Percentiles rank a stretch among this genome's conserved stretches.
These are phyloP conservation scores for Vidua chalybeata DNA, from an alignment of 2,113 vertebrate genomes.

Conservation along the genomic window DNA sequence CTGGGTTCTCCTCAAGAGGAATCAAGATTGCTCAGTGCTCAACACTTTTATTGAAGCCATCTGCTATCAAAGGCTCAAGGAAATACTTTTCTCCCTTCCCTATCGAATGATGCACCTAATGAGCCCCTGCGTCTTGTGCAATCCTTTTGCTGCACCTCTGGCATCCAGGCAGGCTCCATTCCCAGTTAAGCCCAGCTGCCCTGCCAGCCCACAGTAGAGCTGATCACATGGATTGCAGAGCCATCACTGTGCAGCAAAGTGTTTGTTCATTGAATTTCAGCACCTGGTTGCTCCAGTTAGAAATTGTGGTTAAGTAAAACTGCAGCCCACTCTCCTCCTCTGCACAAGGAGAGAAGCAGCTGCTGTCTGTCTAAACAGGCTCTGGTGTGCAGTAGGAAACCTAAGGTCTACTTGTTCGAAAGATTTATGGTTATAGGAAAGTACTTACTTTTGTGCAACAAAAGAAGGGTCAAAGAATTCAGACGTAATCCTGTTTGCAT, in stretches of 20 bases:
- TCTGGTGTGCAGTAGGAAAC: background rate
- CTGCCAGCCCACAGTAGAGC: background rate
- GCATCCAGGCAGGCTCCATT: background rate
- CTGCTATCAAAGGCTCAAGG: background rate
- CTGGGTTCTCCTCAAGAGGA: background rate
- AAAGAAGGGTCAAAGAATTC: conserved; percentile 89
- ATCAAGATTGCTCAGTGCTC: accelerated
- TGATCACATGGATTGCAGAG: background rate
- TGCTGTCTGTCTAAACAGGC: background rate
- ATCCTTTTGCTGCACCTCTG: background rate
- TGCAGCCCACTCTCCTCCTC: background rate
- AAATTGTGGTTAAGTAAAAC: background rate
- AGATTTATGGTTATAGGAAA: conserved; percentile 8
- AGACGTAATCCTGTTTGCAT: conserved; percentile 85
- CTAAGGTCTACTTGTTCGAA: background rate
- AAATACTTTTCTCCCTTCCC: background rate
- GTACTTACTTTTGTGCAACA: conserved; percentile 89
- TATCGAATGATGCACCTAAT: accelerated
- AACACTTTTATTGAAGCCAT: background rate
- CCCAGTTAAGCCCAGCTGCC: background rate
- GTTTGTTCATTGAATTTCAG: background rate
- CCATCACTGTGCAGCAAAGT: background rate
- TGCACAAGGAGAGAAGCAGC: background rate
- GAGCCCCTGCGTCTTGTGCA: background rate
- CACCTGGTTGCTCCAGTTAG: background rate